These are phyloP conservation scores for Arvicola amphibius DNA, from an alignment of 2,797 vertebrate genomes.

Conservation along the genomic window DNA sequence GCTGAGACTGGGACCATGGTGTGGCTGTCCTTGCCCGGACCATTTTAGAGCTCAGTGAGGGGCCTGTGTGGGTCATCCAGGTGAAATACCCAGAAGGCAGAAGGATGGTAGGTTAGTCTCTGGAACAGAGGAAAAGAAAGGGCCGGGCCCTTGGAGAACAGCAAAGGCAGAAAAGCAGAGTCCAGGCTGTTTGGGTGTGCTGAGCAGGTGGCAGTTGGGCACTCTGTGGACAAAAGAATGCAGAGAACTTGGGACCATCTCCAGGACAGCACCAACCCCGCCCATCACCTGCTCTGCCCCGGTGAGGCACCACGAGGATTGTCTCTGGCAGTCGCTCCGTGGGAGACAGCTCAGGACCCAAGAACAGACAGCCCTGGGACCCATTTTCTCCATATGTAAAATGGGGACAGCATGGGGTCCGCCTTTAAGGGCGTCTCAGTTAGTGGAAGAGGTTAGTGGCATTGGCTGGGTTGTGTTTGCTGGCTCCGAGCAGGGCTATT, in stretches of 20 bases:
- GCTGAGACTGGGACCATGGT: neutral
- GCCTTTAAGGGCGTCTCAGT: neutral
- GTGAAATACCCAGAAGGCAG: neutral
- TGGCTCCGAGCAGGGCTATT: neutral
- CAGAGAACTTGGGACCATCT: neutral
- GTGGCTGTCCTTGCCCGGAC: neutral
- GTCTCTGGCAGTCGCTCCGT: neutral
- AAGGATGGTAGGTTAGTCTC: neutral
- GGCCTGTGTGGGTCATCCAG: neutral
- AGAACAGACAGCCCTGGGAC: neutral
- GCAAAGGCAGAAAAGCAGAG: neutral
- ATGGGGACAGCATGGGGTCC: neutral
- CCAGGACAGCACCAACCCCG: fast-evolving
- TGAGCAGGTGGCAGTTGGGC: neutral
- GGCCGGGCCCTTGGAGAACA: no score
- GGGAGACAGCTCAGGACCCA: neutral
- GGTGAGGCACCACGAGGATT: neutral
- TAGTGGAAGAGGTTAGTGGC: fast-evolving
- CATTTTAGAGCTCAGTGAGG: neutral
- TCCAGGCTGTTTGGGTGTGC: neutral
- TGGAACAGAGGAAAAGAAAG: neutral
- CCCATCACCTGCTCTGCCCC: fast-evolving
- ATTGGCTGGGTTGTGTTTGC: neutral
- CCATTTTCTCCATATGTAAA: conserved; percentile 30
- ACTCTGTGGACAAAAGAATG: neutral